Evolutionary conservation across 2,113 vertebrate genomes (phyloP).

Genomic region (Hemicordylus capensis): DNA sequence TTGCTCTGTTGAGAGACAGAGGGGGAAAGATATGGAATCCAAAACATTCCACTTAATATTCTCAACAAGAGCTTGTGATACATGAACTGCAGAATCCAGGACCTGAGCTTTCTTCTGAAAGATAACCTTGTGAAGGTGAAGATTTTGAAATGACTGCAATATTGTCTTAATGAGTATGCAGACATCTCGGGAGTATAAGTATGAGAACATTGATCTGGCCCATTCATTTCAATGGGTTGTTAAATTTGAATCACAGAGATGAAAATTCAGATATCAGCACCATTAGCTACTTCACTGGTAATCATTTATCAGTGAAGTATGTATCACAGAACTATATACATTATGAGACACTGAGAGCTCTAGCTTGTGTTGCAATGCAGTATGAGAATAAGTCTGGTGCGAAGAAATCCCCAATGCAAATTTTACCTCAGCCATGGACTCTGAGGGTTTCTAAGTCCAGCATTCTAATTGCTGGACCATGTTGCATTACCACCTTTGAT

Average conservation of each 20-base stretch:
- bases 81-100: background rate
- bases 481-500: too few relatives aligned
- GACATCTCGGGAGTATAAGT: slow-evolving; percentile 15
- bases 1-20: background rate
- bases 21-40: background rate
- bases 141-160: background rate
- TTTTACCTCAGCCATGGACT: background rate
- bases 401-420: background rate
- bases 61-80: background rate
- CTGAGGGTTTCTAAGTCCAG: too few relatives aligned
- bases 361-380: too few relatives aligned
- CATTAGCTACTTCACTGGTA: background rate
- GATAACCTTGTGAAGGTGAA: slow-evolving; percentile 26
- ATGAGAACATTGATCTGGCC: background rate
- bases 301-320: slow-evolving; percentile 7
- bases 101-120: background rate
- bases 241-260: slow-evolving; percentile 34
- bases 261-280: slow-evolving; percentile 14
- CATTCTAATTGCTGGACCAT: too few relatives aligned
- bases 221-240: slow-evolving; percentile 31
- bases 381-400: background rate
- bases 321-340: background rate
- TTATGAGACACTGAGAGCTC: background rate
- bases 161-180: background rate
- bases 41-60: background rate